Base-by-base conservation (phyloP, 2,113 vertebrate genomes). In the Carlito syrichta region DNA sequence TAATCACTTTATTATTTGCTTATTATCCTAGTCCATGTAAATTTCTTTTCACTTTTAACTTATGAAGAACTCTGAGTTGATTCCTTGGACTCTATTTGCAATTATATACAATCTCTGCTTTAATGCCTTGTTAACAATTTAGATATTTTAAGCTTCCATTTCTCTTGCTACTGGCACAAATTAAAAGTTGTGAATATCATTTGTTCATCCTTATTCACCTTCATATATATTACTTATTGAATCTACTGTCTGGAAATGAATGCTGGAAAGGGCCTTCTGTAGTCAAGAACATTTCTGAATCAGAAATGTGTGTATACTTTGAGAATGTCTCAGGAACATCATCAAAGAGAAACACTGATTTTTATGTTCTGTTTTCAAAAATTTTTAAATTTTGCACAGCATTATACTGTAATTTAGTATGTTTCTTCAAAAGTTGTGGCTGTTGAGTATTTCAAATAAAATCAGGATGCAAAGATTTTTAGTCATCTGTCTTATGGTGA, bases 101-200 rank as follows among this genome's bases (percentile, higher is more conserved):
- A 30, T 56, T 54, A 92, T 74, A 27, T 62, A 81, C 78, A 85
- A 91, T 78, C 90, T 88, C 76, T 68, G 2, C 48, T 92, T 94
- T 74, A 62, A 52, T 43, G 4, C 1, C 13, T 43, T 22, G 9
- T 73, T 87, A 73, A 16, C 16, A 63, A 78, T 68, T 85, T 90
- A 74, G 85, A 77, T 62, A 66, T 50, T 95, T 48, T n/a, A 82
- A 78, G 32, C 35, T 90, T 96, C 38, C 88, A 35, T 66, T 95
- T 90, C 23, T 94, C 43, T 96, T 96, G 5, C 23, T 69, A n/a
- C 30, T 89, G 69, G n/a, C 74, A 96, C 40, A 13, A 96, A 68
- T 90, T 94, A 93, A 90, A 38, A 97, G 22, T 45, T 81, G 0
- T 91, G 40, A 95, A 77, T 92, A 10, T 58, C 94, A 95, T 58